A percentile compares a stretch with the other conserved stretches of the same genome.
Evolutionary conservation across 2,113 vertebrate species (phyloP).

Genomic region (Arothron firmamentum): DNA sequence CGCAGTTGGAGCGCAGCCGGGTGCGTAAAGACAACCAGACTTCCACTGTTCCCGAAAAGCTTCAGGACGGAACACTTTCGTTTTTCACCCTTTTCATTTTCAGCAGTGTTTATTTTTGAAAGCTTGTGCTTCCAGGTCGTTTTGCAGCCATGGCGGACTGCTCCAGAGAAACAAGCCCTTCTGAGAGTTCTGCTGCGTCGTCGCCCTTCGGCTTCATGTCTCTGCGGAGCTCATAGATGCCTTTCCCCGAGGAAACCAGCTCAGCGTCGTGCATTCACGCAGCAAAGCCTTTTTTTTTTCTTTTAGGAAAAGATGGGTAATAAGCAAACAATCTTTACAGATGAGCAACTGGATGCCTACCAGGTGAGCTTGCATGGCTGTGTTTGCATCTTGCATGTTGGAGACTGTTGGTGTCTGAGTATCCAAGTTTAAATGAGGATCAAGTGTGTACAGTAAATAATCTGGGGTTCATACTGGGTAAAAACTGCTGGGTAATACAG

Average conservation of each 20-base stretch:
- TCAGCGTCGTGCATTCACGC: constrained; percentile 69
- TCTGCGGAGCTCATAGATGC: constrained; percentile 78
- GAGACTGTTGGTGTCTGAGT: no score
- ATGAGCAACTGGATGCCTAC: constrained; percentile 93
- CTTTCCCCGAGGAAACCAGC: constrained; percentile 70
- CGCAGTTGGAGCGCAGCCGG: constrained; percentile 35
- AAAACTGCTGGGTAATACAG: no score
- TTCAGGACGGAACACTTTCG: neutral
- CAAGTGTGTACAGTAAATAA: no score
- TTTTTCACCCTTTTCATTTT: neutral
- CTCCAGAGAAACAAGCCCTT: constrained; percentile 6
- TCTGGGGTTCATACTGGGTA: no score
- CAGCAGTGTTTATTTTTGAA: neutral
- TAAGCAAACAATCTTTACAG: constrained; percentile 95
- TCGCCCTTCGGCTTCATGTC: constrained; percentile 24
- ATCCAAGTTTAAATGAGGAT: no score
- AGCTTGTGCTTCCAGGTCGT: neutral
- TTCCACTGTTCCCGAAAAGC: constrained; percentile 14
- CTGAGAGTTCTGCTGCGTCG: constrained; percentile 30
- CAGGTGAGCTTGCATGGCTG: constrained; percentile 77
- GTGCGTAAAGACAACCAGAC: constrained; percentile 29
- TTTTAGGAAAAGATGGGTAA: constrained; percentile 82
- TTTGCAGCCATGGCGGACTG: constrained; percentile 44
- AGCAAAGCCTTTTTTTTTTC: no score
- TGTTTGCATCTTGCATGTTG: neutral